These are phyloP conservation scores for Vollenhovia emeryi DNA, from an alignment of 1,140 invertebrate genomes.

Conservation along the genomic window DNA sequence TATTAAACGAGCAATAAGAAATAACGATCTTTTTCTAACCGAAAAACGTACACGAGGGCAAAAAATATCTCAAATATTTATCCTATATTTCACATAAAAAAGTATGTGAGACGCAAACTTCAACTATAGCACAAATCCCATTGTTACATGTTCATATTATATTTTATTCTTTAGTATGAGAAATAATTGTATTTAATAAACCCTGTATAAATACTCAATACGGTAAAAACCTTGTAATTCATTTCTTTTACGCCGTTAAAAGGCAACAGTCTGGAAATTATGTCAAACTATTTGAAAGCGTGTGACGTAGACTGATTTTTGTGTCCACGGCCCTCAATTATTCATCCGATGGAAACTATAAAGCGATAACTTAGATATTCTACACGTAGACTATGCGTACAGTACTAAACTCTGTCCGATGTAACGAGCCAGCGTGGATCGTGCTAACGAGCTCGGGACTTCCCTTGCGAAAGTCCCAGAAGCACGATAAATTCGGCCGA, in stretches of 20 bases:
- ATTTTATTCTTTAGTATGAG: neutral
- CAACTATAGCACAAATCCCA: neutral
- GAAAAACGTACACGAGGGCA: neutral
- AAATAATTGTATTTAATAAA: conserved; percentile 5
- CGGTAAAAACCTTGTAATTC: neutral
- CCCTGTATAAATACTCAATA: neutral
- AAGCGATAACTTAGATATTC: conserved; percentile 52
- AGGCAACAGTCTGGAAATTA: neutral
- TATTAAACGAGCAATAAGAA: neutral
- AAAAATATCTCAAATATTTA: neutral
- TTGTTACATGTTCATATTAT: neutral
- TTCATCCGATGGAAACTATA: conserved; percentile 34
- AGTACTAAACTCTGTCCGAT: conserved; percentile 39
- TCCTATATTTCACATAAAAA: neutral
- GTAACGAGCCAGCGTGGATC: conserved; percentile 47
- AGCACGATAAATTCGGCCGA: conserved; percentile 54
- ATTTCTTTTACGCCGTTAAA: neutral
- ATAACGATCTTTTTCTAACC: neutral
- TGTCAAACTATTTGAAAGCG: neutral
- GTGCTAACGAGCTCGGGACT: conserved; percentile 55
- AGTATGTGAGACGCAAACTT: neutral
- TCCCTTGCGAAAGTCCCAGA: conserved; percentile 52
- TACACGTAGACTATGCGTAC: conserved; percentile 36
- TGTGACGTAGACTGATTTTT: neutral
- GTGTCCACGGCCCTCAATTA: conserved; percentile 1